These are phyloP conservation scores for Actinostola sp. DNA, from an alignment of 92 coral and sea anemone genomes.

Conservation along the genomic window DNA sequence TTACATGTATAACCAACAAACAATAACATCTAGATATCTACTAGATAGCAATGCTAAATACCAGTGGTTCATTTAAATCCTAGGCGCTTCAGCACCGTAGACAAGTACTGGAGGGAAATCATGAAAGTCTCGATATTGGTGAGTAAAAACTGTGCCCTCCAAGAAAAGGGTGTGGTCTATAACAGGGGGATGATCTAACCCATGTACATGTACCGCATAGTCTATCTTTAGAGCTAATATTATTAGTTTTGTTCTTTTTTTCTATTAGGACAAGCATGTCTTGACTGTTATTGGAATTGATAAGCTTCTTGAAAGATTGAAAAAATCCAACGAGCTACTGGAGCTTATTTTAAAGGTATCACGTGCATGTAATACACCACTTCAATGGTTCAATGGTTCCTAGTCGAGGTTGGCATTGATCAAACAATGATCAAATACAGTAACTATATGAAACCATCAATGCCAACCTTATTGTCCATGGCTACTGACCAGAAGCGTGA, in stretches of 20 bases:
- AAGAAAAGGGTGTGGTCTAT: too few relatives aligned
- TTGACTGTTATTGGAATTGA: conserved; percentile 92
- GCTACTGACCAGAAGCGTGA: too few relatives aligned
- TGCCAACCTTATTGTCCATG: too few relatives aligned
- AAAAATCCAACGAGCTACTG: conserved; percentile 95
- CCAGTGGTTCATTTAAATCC: too few relatives aligned
- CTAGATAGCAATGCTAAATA: too few relatives aligned
- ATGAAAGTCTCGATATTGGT: conserved; percentile 98
- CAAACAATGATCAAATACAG: too few relatives aligned
- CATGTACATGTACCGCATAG: neutral
- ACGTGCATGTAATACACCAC: too few relatives aligned
- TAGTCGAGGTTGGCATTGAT: too few relatives aligned
- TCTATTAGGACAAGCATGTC: conserved; percentile 84
- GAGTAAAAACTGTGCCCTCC: too few relatives aligned
- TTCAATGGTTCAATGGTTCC: too few relatives aligned
- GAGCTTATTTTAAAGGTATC: conserved; percentile 96
- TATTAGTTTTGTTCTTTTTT: neutral
- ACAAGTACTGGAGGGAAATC: conserved; percentile 96
- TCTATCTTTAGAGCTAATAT: neutral
- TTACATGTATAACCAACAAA: neutral
- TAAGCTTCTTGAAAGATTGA: conserved; percentile 90
- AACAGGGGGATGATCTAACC: too few relatives aligned
- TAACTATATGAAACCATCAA: too few relatives aligned
- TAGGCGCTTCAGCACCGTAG: conserved; percentile 99
- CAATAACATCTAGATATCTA: neutral